Percentiles rank a stretch among this genome's conserved stretches.
phyloP scores from a whole-genome alignment of 2,797 vertebrate species.

The Odontamblyopus lacepedii region DNA sequence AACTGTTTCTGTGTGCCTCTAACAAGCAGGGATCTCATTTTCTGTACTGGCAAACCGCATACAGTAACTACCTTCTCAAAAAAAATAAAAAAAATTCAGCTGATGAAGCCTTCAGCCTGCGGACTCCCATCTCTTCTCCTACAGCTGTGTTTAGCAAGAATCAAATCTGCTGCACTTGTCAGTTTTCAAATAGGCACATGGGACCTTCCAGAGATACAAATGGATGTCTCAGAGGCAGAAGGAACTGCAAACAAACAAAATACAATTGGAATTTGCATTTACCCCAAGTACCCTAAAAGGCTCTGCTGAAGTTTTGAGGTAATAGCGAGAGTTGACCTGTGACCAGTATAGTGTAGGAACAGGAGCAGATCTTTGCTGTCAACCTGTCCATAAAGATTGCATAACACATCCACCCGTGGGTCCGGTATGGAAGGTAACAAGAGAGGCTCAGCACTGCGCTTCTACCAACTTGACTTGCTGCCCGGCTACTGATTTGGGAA shows the following conservation, averaged over 20 bases:
- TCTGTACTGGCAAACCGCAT: constrained; percentile 51
- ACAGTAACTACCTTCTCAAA: constrained; percentile 47
- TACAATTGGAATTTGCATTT: constrained; percentile 12
- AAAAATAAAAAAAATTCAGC: constrained; percentile 60
- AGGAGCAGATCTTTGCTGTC: constrained; percentile 53
- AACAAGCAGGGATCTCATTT: constrained; percentile 69
- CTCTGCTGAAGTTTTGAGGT: constrained; percentile 18
- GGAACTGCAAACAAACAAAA: constrained; percentile 13
- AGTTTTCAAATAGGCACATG: constrained; percentile 30
- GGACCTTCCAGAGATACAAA: constrained; percentile 26
- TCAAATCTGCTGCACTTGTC: constrained; percentile 43
- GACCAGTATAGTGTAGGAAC: constrained; percentile 36
- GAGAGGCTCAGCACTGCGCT: constrained; percentile 15
- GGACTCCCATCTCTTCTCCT: constrained; percentile 21
- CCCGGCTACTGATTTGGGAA: constrained; percentile 37
- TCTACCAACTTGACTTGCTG: constrained; percentile 41
- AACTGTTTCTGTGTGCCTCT: constrained; percentile 65
- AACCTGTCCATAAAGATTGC: constrained; percentile 42
- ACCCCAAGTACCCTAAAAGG: constrained; percentile 4
- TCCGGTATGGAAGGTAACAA: constrained; percentile 21
- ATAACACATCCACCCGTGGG: constrained; percentile 23
- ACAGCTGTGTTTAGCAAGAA: constrained; percentile 42
- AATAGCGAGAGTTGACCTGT: constrained; percentile 22
- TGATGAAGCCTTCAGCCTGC: constrained; percentile 64
- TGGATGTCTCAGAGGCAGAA: constrained; percentile 12